These are phyloP conservation scores for Passer montanus DNA, from an alignment of 2,113 vertebrate genomes.

Conservation along the genomic window DNA sequence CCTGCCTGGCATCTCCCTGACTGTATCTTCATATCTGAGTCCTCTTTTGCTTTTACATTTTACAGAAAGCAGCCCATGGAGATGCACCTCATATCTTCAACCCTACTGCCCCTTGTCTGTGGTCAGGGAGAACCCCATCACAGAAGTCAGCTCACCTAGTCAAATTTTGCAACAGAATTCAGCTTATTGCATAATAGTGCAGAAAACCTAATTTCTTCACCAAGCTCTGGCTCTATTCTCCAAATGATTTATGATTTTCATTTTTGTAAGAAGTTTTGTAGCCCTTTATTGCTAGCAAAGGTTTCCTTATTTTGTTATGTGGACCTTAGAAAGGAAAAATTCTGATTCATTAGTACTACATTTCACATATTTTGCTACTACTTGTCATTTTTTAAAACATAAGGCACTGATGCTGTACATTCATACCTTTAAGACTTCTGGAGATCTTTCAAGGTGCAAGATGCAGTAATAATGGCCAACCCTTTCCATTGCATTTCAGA, in stretches of 20 bases:
- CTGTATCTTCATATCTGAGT: not conserved
- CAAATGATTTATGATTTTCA: not conserved
- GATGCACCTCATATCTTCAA: not conserved
- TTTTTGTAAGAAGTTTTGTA: not conserved
- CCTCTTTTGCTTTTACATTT: not conserved
- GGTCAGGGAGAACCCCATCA: not conserved
- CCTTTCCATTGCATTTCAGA: not conserved
- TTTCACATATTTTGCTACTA: not conserved
- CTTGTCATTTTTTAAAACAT: not conserved
- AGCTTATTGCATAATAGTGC: not conserved
- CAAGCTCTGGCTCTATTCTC: not conserved
- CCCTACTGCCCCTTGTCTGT: not conserved
- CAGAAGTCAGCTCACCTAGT: not conserved
- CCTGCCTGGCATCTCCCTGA: not conserved
- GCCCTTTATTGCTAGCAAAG: not conserved
- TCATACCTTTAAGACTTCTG: not conserved
- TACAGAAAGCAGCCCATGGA: not conserved
- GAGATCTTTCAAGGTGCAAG: not conserved
- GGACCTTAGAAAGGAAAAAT: not conserved
- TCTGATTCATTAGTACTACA: not conserved
- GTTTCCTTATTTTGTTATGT: not conserved
- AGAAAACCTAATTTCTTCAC: not conserved
- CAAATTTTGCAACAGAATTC: not conserved
- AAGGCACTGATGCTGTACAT: not conserved
- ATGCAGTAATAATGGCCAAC: not conserved